Evolutionary conservation across 2,113 vertebrate genomes (phyloP).

Genomic region (Pluvialis apricaria): DNA sequence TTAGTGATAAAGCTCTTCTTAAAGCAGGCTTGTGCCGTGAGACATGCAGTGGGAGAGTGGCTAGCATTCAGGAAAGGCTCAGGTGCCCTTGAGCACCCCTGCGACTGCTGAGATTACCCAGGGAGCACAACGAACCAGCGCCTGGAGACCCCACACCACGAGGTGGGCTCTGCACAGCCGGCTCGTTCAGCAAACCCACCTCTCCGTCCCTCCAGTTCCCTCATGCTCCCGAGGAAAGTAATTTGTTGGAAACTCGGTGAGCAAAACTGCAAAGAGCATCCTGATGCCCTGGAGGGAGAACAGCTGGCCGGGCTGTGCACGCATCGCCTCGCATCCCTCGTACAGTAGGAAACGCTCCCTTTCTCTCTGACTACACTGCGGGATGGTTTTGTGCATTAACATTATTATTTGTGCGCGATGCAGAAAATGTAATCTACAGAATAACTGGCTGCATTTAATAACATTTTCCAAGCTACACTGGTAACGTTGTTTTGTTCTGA

Average conservation of each 20-base stretch:
- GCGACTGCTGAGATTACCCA: not conserved
- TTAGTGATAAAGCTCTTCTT: not conserved
- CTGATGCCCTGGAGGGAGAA: not conserved
- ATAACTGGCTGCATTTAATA: not conserved
- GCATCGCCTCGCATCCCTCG: accelerated
- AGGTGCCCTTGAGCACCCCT: not conserved
- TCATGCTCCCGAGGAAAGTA: not conserved
- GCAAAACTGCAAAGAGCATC: not conserved
- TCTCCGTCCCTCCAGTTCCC: not conserved
- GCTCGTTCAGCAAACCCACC: not conserved
- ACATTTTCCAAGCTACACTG: not conserved
- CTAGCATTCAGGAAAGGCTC: not conserved
- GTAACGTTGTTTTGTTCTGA: not conserved
- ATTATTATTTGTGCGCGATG: not conserved
- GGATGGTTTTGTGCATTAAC: not conserved
- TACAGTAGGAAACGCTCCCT: not conserved
- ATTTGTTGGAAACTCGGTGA: not conserved
- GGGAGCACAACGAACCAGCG: not conserved
- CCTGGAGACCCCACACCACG: not conserved
- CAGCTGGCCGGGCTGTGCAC: not conserved
- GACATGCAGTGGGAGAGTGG: not conserved
- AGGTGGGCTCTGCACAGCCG: not conserved
- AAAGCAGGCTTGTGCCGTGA: not conserved
- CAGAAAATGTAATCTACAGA: not conserved
- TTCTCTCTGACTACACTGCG: not conserved